phyloP scores from a whole-genome alignment of 2,888 invertebrate species.

The Idaea straminata region DNA sequence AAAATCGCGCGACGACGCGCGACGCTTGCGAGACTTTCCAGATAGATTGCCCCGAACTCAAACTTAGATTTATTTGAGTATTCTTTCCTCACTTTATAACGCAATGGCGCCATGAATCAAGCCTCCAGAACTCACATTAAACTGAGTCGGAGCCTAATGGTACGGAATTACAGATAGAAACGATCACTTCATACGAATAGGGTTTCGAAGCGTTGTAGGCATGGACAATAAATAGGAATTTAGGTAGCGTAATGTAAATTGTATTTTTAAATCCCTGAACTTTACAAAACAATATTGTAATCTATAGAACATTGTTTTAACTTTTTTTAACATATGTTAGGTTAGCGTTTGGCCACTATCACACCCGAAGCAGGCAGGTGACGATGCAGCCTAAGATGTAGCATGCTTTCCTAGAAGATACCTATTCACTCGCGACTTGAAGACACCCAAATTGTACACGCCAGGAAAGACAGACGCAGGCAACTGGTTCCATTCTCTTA shows the following conservation, averaged over 20 bases:
- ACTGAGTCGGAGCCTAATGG: constrained; percentile 18
- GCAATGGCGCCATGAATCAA: constrained; percentile 15
- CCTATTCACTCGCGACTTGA: too few relatives aligned
- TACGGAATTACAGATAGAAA: constrained; percentile 21
- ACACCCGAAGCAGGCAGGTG: too few relatives aligned
- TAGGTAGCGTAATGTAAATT: neutral
- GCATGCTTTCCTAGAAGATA: too few relatives aligned
- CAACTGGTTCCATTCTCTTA: too few relatives aligned
- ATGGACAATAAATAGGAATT: neutral
- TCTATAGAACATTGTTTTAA: neutral
- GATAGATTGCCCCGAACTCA: constrained; percentile 1
- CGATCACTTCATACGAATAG: constrained; percentile 12
- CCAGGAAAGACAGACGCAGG: too few relatives aligned
- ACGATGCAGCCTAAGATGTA: too few relatives aligned
- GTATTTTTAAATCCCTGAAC: neutral
- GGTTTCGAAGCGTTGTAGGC: neutral
- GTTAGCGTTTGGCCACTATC: too few relatives aligned
- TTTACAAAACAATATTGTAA: neutral
- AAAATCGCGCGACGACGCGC: neutral
- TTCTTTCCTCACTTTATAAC: constrained; percentile 15
- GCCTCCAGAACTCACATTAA: constrained; percentile 15
- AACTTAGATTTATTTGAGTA: constrained; percentile 14
- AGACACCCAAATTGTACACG: too few relatives aligned
- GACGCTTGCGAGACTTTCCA: neutral
- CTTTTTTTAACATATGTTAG: too few relatives aligned